Evolutionary conservation across 2,113 vertebrate genomes (phyloP), one percentile per base, ranked within the genome.

Genomic region (Eolophus roseicapilla): DNA sequence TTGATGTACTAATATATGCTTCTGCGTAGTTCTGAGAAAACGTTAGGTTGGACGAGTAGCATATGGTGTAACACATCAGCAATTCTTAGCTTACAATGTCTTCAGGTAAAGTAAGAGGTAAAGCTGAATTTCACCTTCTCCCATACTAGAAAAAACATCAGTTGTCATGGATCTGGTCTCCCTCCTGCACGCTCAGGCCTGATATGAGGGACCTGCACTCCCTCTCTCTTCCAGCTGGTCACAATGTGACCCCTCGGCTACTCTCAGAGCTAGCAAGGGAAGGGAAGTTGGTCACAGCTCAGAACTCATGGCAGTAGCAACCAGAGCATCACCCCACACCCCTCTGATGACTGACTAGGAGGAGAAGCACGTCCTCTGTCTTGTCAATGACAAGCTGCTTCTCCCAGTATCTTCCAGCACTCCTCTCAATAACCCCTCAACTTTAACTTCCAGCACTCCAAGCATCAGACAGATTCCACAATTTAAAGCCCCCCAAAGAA

Each of bases 11-110:
- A 55, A 23, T 21, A 44, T 13, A 41, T 19, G 43, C 29, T 70
- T 68, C 50, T 23, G 50, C 17, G 44, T 39, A 23, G 24, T 57
- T 44, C 82, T 79, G 62, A 47, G 20, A 75, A 93, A 88, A 86
- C 0, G 1, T 50, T 41, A 78, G 8, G 17, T 21, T 62, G 33
- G 70, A 75, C 23, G 86, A 62, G 0, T 3, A 59, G 69, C 33
- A 69, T 8, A 13, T 5, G 2, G 3, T 2, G 16, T n/a, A 64
- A 87, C 29, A 49, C 29, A 85, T 33, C 9, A 73, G 68, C 59
- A 84, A 20, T 19, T 85, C 41, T 71, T 71, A 59, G 19, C 37
- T 71, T 82, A 75, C 37, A 87, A 31, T 13, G 17, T 29, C n/a
- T 92, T 75, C 57, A 53, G 41, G n/a, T 70, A 55, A 76, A 71